phyloP scores from a whole-genome alignment of 2,113 vertebrate species.

The Sula dactylatra region DNA sequence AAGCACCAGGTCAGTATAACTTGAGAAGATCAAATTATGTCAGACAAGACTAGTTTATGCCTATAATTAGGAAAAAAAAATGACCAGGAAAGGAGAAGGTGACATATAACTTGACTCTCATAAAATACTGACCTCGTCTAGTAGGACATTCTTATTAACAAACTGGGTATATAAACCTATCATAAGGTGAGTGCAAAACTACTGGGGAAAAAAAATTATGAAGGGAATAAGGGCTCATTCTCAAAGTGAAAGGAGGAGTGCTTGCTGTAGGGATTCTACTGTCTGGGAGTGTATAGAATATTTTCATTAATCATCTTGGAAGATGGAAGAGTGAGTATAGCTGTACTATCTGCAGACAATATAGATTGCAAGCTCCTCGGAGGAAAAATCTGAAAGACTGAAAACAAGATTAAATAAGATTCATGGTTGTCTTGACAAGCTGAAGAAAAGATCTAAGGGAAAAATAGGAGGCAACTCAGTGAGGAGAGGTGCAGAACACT shows the following conservation, averaged over 20 bases:
- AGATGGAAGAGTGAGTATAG: neutral
- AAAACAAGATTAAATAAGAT: neutral
- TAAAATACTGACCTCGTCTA: neutral
- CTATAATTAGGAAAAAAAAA: neutral
- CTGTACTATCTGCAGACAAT: neutral
- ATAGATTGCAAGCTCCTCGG: neutral
- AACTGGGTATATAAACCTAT: neutral
- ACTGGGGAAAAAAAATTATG: neutral
- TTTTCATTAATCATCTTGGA: conserved; percentile 10
- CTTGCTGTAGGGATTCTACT: neutral
- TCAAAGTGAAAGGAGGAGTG: neutral
- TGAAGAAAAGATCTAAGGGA: neutral
- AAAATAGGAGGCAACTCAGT: neutral
- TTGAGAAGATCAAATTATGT: neutral
- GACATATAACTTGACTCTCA: neutral
- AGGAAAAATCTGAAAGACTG: neutral
- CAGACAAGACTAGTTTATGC: neutral
- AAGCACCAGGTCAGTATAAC: neutral
- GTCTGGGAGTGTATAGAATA: neutral
- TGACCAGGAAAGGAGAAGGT: neutral
- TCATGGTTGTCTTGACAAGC: neutral
- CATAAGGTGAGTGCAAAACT: neutral
- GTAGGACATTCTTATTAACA: neutral
- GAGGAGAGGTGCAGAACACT: neutral
- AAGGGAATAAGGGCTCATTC: neutral